phyloP scores from a whole-genome alignment of 1,140 invertebrate species.

The Bombus haemorrhoidalis region DNA sequence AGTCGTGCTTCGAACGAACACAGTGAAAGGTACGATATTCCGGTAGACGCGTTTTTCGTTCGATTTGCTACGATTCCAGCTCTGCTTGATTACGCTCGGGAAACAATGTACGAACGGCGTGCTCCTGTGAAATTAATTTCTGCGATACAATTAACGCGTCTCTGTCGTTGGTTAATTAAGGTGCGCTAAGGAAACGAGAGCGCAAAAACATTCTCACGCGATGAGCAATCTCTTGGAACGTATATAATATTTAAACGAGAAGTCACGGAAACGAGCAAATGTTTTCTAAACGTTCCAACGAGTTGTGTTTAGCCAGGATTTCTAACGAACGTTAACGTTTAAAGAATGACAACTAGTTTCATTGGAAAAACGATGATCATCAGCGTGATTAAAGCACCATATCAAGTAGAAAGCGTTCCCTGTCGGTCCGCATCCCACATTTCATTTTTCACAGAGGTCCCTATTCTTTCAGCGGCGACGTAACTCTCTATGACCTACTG shows the following conservation, averaged over 20 bases:
- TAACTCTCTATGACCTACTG: slow-evolving; percentile 52
- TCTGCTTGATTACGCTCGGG: slow-evolving; percentile 1
- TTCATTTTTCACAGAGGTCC: background rate
- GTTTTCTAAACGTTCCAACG: background rate
- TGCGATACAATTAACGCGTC: slow-evolving; percentile 21
- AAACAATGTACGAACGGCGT: background rate
- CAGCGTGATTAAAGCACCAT: slow-evolving; percentile 4
- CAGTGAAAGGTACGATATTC: slow-evolving; percentile 24
- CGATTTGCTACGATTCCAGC: background rate
- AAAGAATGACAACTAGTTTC: background rate
- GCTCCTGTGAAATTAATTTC: slow-evolving; percentile 22
- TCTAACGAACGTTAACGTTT: too few relatives aligned
- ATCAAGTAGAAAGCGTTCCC: slow-evolving; percentile 30
- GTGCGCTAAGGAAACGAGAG: background rate
- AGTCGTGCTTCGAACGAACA: background rate
- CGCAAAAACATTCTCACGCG: slow-evolving; percentile 18
- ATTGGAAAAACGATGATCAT: slow-evolving; percentile 5
- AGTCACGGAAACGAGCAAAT: background rate
- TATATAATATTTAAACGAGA: background rate
- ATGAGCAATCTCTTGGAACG: background rate
- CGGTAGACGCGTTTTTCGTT: slow-evolving; percentile 5
- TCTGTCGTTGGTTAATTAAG: slow-evolving; percentile 32
- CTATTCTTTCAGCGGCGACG: slow-evolving; percentile 32
- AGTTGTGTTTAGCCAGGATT: too few relatives aligned
- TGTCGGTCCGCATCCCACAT: slow-evolving; percentile 14